phyloP scores from a whole-genome alignment of 2,888 invertebrate genomes.

The Alentia gelatinosa region DNA sequence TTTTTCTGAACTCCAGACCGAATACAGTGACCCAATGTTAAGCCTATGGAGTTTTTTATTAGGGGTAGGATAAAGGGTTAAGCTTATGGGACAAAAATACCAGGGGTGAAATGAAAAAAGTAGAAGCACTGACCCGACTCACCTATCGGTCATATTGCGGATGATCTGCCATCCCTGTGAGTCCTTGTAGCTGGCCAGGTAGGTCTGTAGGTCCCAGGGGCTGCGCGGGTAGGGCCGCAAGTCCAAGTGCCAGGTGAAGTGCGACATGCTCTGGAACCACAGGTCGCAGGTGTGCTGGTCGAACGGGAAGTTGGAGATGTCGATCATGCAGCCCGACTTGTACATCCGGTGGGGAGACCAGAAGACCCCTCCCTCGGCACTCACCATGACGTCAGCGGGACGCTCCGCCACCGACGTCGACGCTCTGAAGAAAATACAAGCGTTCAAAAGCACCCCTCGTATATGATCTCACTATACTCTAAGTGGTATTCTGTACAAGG shows the following conservation, averaged over 20 bases:
- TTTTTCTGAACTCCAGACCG: too few species aligned
- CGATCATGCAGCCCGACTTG: constrained; percentile 57
- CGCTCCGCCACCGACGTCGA: constrained; percentile 24
- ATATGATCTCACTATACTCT: too few species aligned
- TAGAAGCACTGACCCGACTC: too few species aligned
- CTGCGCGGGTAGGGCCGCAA: neutral
- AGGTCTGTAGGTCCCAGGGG: constrained; percentile 58
- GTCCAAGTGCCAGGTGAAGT: constrained; percentile 37
- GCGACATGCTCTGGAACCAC: constrained; percentile 57
- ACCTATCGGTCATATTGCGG: constrained; percentile 51
- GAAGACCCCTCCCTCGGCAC: constrained; percentile 51
- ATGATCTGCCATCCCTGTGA: constrained; percentile 58
- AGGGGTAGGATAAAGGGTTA: too few species aligned
- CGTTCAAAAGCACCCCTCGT: too few species aligned
- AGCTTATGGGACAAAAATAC: too few species aligned
- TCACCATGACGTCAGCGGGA: constrained; percentile 55
- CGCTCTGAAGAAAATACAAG: constrained; percentile 25
- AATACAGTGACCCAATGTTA: too few species aligned
- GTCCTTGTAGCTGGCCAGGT: constrained; percentile 54
- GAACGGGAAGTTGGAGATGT: constrained; percentile 59
- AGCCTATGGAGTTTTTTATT: too few species aligned
- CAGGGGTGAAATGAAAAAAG: too few species aligned
- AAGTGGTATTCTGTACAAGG: too few species aligned
- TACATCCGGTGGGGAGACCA: constrained; percentile 57
- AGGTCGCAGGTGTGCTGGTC: constrained; percentile 56